Conservation (phyloP, 2,888 invertebrate species). For the Creontiades dilutus region DNA sequence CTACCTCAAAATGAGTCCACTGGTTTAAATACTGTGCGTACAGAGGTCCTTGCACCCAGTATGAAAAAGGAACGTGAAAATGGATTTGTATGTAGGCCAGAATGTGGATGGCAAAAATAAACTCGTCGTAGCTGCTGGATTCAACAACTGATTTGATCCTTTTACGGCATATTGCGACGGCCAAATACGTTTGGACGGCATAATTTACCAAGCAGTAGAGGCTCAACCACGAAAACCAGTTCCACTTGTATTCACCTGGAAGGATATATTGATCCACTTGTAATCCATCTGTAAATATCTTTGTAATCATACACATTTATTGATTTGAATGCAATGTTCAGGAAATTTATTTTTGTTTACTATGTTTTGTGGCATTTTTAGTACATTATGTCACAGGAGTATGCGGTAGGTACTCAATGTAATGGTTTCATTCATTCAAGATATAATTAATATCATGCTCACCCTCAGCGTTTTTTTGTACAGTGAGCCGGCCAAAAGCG, state of each 20-base stretch:
- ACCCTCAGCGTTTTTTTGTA: conserved; percentile 61
- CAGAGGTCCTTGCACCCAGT: conserved; percentile 65
- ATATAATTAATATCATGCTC: no score
- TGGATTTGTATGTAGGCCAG: conserved; percentile 72
- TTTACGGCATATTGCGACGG: conserved; percentile 64
- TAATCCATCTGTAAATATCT: no score
- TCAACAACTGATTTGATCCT: conserved; percentile 65
- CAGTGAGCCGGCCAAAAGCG: conserved; percentile 61
- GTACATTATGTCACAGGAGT: no score
- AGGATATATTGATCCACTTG: not conserved
- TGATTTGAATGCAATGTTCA: no score
- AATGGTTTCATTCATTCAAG: no score
- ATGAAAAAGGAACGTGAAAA: conserved; percentile 72
- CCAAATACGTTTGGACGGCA: conserved; percentile 70
- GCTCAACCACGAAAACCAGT: conserved; percentile 66
- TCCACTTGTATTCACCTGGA: conserved; percentile 58
- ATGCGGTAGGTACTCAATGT: no score
- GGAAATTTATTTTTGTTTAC: no score
- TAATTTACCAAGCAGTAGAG: conserved; percentile 71
- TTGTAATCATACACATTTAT: no score
- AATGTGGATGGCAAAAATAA: conserved; percentile 72
- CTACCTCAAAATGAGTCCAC: conserved; percentile 73
- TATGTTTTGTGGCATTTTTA: no score
- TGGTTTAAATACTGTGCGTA: conserved; percentile 69
- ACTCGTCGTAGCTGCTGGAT: conserved; percentile 71